Conservation (phyloP, 2,113 vertebrate genomes). For the Tringa solitaria region DNA sequence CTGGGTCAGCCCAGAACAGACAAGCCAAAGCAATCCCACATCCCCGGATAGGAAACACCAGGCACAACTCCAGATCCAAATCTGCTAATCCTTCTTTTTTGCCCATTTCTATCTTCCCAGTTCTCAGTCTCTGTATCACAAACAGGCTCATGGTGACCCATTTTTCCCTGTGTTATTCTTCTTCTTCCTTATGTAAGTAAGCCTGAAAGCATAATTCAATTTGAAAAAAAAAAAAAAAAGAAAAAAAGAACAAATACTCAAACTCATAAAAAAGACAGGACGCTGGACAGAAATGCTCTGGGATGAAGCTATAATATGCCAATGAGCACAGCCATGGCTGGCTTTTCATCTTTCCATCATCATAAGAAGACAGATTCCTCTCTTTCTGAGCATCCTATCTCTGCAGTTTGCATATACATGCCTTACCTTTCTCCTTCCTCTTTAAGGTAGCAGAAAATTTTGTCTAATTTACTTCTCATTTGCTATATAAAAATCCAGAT, state of each 20-base stretch:
- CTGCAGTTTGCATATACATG: background rate
- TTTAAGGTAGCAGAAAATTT: background rate
- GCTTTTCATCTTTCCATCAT: background rate
- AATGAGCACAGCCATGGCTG: background rate
- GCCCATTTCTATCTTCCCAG: background rate
- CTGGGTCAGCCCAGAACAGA: background rate
- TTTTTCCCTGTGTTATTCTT: background rate
- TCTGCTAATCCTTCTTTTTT: background rate
- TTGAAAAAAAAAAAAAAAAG: background rate
- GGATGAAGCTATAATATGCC: background rate
- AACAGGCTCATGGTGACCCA: background rate
- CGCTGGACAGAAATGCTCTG: background rate
- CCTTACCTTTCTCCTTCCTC: background rate
- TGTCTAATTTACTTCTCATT: background rate
- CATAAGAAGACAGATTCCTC: background rate
- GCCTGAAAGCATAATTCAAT: background rate
- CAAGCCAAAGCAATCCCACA: background rate
- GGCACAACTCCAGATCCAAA: background rate
- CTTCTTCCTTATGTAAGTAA: background rate
- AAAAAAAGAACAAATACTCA: background rate
- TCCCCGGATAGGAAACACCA: background rate
- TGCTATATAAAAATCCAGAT: background rate
- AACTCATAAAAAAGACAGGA: background rate
- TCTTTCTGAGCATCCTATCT: background rate
- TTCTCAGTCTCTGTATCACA: background rate